Base-by-base conservation (phyloP, 1,140 invertebrate genomes). In the Microplitis mediator region DNA sequence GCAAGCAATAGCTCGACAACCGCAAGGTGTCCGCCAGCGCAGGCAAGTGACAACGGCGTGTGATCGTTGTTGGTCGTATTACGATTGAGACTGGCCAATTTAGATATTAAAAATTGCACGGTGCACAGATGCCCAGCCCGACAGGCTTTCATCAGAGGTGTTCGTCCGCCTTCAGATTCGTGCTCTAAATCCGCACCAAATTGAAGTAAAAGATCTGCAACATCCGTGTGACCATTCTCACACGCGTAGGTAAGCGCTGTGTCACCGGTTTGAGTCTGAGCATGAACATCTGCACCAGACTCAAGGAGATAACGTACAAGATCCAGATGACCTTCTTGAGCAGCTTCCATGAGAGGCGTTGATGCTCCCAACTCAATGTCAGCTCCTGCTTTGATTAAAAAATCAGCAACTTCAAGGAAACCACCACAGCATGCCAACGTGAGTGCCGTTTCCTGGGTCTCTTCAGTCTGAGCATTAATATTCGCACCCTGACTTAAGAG, bases 141-240 rank as follows among this genome's bases (percentile, higher is more conserved):
- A 75, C 97, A 97, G n/a, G 98, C 97, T 87, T 99, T 95, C 98
- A 99, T 99, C 73, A 99, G 86, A 35, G 98, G 98, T 39, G 98
- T 99, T 85, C 95, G 90, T 50, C 94, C 97, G 77, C 95, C 97
- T 89, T 96, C 95, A n/a, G 94, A 96, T 88, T 95, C 93, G 82
- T 97, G 95, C 86, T 97, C 95, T 74, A 99, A 90, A 85, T 98
- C 93, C 58, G 98, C 98, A 69, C 95, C 95, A 84, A 94, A 95
- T 75, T 91, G 90, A 58, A 97, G 89, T 50, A 99, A 90, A 56
- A 99, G 89, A 85, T 96, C 95, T 31, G 95, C 93, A 79, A 96
- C 94, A 91, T 98, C 93, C 68, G 98, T 95, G 90, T 99, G 94
- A 50, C 98, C 93, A 91, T 98, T 97, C 91, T 99, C 93, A 90